These are phyloP conservation scores for Sialis fuliginosa DNA, from an alignment of 2,888 invertebrate genomes.

Conservation along the genomic window DNA sequence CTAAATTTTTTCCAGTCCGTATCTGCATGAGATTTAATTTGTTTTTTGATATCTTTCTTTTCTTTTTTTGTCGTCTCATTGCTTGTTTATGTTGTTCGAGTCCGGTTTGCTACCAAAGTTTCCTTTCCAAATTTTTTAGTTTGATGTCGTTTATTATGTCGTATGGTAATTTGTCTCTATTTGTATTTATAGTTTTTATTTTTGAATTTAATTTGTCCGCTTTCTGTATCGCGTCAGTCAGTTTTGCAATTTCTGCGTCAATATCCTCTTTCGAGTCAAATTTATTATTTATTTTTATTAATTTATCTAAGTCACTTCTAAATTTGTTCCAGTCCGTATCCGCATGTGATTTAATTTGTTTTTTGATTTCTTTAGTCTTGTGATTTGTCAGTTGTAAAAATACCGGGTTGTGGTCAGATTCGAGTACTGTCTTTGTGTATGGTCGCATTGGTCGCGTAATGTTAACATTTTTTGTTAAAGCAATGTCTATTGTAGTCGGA, in stretches of 20 bases:
- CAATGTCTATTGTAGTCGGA: slow-evolving; percentile 13
- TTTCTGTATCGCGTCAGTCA: not conserved
- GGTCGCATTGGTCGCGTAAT: slow-evolving; percentile 8
- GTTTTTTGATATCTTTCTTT: not conserved
- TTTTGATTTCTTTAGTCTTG: not conserved
- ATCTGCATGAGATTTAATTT: not conserved
- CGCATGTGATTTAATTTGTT: not conserved
- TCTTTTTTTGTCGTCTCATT: not conserved
- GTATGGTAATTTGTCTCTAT: too few species aligned
- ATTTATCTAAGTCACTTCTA: slow-evolving; percentile 1
- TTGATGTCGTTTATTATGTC: slow-evolving; percentile 1
- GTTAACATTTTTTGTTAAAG: slow-evolving; percentile 11
- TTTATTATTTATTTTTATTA: slow-evolving; percentile 2
- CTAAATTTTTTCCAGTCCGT: slow-evolving; percentile 5
- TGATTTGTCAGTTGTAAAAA: slow-evolving; percentile 5
- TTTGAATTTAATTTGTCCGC: not conserved
- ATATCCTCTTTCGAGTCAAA: not conserved
- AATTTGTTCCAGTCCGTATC: slow-evolving; percentile 5
- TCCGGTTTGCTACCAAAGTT: not conserved
- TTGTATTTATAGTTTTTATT: too few species aligned
- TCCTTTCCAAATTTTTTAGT: not conserved
- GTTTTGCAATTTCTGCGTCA: not conserved
- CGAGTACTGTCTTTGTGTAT: slow-evolving; percentile 9
- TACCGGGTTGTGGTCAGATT: slow-evolving; percentile 13
- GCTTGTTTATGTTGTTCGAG: not conserved